Evolutionary conservation across 2,113 vertebrate species (phyloP).

Genomic region (Zosterops pallidus): DNA sequence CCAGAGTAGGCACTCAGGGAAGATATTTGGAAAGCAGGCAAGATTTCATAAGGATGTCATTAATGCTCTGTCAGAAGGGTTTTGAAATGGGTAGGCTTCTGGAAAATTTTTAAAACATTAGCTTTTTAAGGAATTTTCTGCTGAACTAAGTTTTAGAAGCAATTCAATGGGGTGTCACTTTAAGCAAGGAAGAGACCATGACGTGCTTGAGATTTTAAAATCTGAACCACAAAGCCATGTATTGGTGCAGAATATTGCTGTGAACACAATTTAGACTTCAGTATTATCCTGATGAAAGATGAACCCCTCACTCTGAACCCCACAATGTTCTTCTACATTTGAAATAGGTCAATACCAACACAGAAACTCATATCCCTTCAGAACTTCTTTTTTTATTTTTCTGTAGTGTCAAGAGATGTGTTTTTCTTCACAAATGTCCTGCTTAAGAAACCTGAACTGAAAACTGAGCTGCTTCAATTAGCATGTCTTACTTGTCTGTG

Average conservation of each 20-base stretch:
- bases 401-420: background rate
- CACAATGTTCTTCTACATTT: background rate
- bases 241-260: background rate
- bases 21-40: background rate
- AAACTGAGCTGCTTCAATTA: constrained; percentile 15
- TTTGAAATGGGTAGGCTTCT: background rate
- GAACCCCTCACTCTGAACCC: background rate
- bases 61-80: background rate
- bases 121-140: background rate
- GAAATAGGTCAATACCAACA: background rate
- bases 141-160: background rate
- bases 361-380: background rate
- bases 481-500: background rate
- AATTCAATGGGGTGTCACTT: background rate
- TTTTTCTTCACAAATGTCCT: background rate
- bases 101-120: background rate
- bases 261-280: background rate
- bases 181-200: background rate
- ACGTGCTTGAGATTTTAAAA: background rate
- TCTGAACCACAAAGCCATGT: background rate
- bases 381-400: background rate
- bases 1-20: background rate
- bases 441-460: background rate
- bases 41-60: background rate
- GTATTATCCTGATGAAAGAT: background rate